Evolutionary conservation across 37 sponge, comb jelly and placozoan species (phyloP).

Genomic region (Bolinopsis microptera): DNA sequence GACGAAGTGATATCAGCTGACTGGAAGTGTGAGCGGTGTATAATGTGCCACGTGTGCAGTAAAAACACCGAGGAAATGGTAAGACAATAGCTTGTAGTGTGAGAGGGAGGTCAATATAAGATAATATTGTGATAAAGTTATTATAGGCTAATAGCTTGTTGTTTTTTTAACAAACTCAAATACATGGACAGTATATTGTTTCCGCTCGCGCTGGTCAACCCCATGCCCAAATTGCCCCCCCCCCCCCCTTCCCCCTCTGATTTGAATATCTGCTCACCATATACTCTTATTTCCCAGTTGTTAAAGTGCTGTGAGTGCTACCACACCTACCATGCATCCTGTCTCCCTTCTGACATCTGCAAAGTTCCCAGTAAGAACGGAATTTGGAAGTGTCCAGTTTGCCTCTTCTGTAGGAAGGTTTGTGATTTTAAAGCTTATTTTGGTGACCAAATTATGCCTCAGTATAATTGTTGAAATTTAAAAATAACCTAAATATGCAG

Average conservation of each 20-base stretch:
- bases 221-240: too few relatives aligned
- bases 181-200: too few relatives aligned
- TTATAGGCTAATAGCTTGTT: too few relatives aligned
- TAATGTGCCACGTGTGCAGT: conserved; percentile 3
- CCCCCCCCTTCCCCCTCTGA: too few relatives aligned
- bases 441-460: too few relatives aligned
- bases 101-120: background rate
- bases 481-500: too few relatives aligned
- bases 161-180: too few relatives aligned
- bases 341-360: background rate
- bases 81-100: background rate
- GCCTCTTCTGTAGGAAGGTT: conserved; percentile 46
- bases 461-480: too few relatives aligned
- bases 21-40: conserved; percentile 21
- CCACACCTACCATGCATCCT: background rate
- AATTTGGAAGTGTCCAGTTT: background rate
- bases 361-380: conserved; percentile 28
- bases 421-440: background rate
- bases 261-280: too few relatives aligned
- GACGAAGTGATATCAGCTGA: conserved; percentile 19
- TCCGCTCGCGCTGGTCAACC: too few relatives aligned
- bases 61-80: conserved; percentile 18
- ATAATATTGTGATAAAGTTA: too few relatives aligned
- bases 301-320: conserved; percentile 41
- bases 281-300: too few relatives aligned